Evolutionary conservation across 2,797 vertebrate genomes (phyloP).

Genomic region (Microcaecilia unicolor): DNA sequence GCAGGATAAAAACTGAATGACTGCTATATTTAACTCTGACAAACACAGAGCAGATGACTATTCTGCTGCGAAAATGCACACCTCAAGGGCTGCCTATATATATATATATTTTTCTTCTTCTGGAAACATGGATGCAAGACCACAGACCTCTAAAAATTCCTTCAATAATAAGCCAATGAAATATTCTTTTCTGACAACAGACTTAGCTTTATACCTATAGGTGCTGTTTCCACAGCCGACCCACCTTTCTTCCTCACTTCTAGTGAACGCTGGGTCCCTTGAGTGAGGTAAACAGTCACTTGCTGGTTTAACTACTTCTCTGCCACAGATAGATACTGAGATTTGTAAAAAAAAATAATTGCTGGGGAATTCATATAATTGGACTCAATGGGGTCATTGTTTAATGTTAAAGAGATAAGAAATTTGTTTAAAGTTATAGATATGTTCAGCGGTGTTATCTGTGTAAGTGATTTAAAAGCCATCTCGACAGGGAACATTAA

Average conservation of each 20-base stretch:
- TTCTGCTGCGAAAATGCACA: slow-evolving; percentile 51
- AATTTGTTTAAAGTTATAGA: no score
- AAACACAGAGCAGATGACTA: slow-evolving; percentile 66
- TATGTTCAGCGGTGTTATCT: no score
- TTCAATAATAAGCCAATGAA: slow-evolving; percentile 69
- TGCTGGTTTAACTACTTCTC: slow-evolving; percentile 60
- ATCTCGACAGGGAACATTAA: no score
- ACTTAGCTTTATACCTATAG: slow-evolving; percentile 62
- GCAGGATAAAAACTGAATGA: slow-evolving; percentile 37
- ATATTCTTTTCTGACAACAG: slow-evolving; percentile 61
- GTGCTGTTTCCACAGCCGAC: slow-evolving; percentile 67
- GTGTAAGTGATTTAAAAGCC: no score
- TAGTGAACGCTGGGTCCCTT: slow-evolving; percentile 63
- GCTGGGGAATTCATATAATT: no score
- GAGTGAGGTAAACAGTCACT: slow-evolving; percentile 48
- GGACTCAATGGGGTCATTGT: no score
- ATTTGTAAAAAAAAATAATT: no score
- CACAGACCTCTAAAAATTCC: slow-evolving; percentile 72
- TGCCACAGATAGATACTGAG: no score
- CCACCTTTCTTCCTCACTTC: slow-evolving; percentile 59
- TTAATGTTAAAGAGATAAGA: no score
- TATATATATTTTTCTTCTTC: slow-evolving; percentile 34
- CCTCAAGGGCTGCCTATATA: slow-evolving; percentile 40
- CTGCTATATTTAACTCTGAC: slow-evolving; percentile 64
- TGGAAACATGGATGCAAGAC: slow-evolving; percentile 54